Evolutionary conservation across 1,140 invertebrate species (phyloP), one percentile per base, ranked within the genome.

Genomic region (Portunus trituberculatus): DNA sequence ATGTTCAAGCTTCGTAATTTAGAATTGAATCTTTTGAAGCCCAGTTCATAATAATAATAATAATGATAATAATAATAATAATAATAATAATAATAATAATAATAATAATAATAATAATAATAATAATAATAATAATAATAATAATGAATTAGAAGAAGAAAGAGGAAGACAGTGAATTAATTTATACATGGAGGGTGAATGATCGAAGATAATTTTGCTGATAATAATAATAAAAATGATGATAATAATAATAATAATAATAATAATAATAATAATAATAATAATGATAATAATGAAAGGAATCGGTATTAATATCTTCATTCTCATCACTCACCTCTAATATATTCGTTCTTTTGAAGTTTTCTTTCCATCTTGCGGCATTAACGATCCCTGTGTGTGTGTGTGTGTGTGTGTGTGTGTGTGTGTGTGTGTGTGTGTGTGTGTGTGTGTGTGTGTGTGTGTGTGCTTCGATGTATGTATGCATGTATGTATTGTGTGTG

Each of bases 371-470:
- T n/a, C 67, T 7, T 76, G 20, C 67, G 6, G 67, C n/a, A 76
- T 76, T 76, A 76, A 76, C 31, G 28, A 45, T 39, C n/a, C 48
- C 39, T 52, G 46, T 45, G 25, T 52, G 90, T 91, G 90, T 52
- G 39, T 48, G 89, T 91, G 32, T 46, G n/a, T 91, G 20, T 20
- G 20, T 88, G 31, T 88, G 28, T 88, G 86, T 46, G 59, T 94
- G 93, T 76, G 32, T 94, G 93, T 59, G 87, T 90, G 87, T 94
- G 39, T 94, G 59, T 90, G 87, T 94, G 32, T 90, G 48, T 94
- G 52, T 67, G 86, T 89, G 45, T 94, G 31, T 48, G 82, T 86
- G 92, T 93, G 45, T 59, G 86, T 48, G 59, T 86, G 31, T 88
- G 76, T 83, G 6, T 87, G 16, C 16, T 20, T 59, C 10, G 8